These are phyloP conservation scores for Python bivittatus DNA, from an alignment of 2,113 vertebrate genomes.

Conservation along the genomic window DNA sequence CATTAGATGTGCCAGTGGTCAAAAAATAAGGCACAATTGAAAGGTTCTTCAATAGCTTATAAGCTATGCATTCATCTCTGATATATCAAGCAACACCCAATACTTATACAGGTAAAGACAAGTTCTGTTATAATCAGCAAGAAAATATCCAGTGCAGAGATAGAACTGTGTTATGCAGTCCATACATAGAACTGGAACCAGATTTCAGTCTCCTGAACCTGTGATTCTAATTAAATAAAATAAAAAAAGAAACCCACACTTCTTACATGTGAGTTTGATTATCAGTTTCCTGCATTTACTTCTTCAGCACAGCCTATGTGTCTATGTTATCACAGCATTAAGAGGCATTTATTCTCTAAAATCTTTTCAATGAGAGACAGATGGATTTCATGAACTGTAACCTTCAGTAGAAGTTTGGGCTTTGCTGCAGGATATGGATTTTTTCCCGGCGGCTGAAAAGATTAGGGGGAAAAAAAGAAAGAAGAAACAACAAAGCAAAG, in stretches of 20 bases:
- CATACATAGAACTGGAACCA: not conserved
- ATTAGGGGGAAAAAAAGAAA: constrained; percentile 22
- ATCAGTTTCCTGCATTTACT: not conserved
- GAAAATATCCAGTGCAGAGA: not conserved
- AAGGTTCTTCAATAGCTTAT: not conserved
- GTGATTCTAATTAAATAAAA: not conserved
- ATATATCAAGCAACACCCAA: not conserved
- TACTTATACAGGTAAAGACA: not conserved
- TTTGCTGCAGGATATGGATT: constrained; percentile 40
- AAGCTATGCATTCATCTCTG: not conserved
- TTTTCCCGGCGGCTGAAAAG: constrained; percentile 37
- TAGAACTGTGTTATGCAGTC: not conserved
- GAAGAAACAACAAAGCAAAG: constrained; percentile 27
- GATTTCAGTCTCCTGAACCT: not conserved
- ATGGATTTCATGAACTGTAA: constrained; percentile 38
- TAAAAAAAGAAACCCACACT: accelerated
- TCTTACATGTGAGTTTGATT: not conserved
- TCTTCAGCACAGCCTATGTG: not conserved
- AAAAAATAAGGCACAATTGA: not conserved
- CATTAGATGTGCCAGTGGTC: not conserved
- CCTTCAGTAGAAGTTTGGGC: constrained; percentile 45
- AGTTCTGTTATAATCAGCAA: not conserved
- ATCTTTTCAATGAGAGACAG: constrained; percentile 37
- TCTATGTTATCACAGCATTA: constrained; percentile 12
- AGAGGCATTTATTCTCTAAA: constrained; percentile 28